Conservation (phyloP, 2,888 invertebrate genomes). For the Microctonus brassicae region DNA sequence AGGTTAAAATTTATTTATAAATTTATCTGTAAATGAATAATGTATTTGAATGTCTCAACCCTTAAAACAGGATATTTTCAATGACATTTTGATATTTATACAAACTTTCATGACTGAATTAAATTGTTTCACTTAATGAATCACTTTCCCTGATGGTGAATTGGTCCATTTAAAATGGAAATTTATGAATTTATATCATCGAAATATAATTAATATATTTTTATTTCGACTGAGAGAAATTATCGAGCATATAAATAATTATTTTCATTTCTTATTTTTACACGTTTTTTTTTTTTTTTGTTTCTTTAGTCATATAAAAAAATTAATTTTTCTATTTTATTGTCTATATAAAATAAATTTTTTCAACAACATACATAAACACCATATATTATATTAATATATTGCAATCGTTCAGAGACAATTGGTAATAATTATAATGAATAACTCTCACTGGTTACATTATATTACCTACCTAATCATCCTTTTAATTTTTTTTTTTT, state of each 20-base stretch:
- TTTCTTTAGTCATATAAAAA: background rate
- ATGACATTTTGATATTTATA: constrained; percentile 40
- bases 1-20: no score
- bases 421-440: constrained; percentile 17
- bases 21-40: background rate
- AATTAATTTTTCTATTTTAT: background rate
- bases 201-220: background rate
- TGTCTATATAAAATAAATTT: background rate
- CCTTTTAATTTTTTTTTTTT: constrained; percentile 4
- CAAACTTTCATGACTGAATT: constrained; percentile 30
- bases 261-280: background rate
- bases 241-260: background rate
- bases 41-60: background rate
- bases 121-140: constrained; percentile 36
- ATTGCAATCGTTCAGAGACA: constrained; percentile 12
- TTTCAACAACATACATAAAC: background rate
- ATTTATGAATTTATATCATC: background rate
- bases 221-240: background rate
- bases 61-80: background rate
- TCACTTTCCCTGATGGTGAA: constrained; percentile 29
- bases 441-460: background rate
- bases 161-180: background rate
- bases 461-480: background rate
- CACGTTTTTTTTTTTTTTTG: background rate
- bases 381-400: background rate